Evolutionary conservation across 2,797 vertebrate genomes (phyloP).

Genomic region (Takifugu rubripes): DNA sequence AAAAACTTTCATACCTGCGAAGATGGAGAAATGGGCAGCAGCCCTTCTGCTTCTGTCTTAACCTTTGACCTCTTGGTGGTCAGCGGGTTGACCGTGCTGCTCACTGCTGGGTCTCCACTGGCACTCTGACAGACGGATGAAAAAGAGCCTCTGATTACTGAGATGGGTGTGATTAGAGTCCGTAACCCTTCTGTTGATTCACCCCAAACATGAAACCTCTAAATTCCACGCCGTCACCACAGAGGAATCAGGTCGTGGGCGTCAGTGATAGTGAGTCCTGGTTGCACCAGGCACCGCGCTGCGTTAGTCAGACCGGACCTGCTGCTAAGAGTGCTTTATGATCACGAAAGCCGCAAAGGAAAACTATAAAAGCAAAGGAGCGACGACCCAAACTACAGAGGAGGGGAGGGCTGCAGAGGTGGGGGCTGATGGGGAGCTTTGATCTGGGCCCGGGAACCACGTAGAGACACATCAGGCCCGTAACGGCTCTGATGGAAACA

Average conservation of each 20-base stretch:
- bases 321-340: constrained; percentile 67
- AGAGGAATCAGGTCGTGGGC: constrained; percentile 25
- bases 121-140: constrained; percentile 54
- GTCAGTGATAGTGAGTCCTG: constrained; percentile 34
- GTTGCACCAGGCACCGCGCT: constrained; percentile 47
- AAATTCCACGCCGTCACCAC: constrained; percentile 20
- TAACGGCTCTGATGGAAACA: constrained; percentile 42
- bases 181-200: too few relatives aligned
- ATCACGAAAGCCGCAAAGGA: constrained; percentile 57
- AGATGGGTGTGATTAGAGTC: too few relatives aligned
- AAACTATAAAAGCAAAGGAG: constrained; percentile 71
- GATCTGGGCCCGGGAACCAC: constrained; percentile 59
- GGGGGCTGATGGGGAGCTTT: constrained; percentile 38
- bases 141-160: background rate
- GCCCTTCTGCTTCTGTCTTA: constrained; percentile 85
- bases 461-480: constrained; percentile 33
- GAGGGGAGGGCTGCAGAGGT: constrained; percentile 18
- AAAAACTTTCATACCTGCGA: constrained; percentile 77
- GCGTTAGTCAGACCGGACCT: constrained; percentile 60
- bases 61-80: constrained; percentile 93
- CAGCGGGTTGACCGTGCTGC: constrained; percentile 90
- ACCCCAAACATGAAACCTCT: too few relatives aligned
- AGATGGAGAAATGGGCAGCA: constrained; percentile 79
- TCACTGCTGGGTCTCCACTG: constrained; percentile 88
- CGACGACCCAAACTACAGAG: constrained; percentile 43